phyloP scores from a whole-genome alignment of 2,113 vertebrate species.

The Thalassoma bifasciatum region DNA sequence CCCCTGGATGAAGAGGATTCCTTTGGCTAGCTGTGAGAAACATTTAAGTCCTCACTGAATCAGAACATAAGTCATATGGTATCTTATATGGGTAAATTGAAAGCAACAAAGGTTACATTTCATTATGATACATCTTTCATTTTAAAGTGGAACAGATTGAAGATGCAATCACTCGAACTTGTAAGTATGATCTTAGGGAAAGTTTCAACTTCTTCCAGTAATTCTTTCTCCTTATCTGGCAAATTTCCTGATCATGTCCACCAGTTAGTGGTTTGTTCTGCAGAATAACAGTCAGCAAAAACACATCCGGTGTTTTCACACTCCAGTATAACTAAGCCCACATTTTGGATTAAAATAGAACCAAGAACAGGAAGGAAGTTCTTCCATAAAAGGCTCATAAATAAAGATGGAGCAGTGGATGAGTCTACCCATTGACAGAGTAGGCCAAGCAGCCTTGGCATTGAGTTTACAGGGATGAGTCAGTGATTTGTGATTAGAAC shows the following conservation, averaged over 20 bases:
- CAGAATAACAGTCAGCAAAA: constrained; percentile 29
- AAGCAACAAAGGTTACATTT: not conserved
- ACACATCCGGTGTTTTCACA: not conserved
- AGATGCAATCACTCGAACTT: not conserved
- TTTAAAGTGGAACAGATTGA: not conserved
- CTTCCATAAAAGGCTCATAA: constrained; percentile 39
- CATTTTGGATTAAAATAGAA: constrained; percentile 48
- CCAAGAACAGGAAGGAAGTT: constrained; percentile 44
- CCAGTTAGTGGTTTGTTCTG: not conserved
- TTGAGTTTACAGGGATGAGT: constrained; percentile 45
- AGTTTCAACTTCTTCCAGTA: constrained; percentile 5
- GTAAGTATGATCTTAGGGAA: constrained; percentile 6
- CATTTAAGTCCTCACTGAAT: not conserved
- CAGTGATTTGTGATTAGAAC: constrained; percentile 54
- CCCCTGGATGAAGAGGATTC: not conserved
- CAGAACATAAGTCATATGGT: not conserved
- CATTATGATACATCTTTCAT: too few relatives aligned
- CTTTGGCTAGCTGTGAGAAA: not conserved
- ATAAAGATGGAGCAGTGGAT: constrained; percentile 52
- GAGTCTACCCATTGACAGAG: constrained; percentile 32
- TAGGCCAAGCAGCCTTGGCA: constrained; percentile 34
- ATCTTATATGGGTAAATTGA: not conserved
- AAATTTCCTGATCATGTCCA: constrained; percentile 4
- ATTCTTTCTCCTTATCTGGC: constrained; percentile 3
- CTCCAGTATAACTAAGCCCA: constrained; percentile 30